Base-by-base conservation (phyloP, 2,888 invertebrate genomes). In the Cerastoderma edule region DNA sequence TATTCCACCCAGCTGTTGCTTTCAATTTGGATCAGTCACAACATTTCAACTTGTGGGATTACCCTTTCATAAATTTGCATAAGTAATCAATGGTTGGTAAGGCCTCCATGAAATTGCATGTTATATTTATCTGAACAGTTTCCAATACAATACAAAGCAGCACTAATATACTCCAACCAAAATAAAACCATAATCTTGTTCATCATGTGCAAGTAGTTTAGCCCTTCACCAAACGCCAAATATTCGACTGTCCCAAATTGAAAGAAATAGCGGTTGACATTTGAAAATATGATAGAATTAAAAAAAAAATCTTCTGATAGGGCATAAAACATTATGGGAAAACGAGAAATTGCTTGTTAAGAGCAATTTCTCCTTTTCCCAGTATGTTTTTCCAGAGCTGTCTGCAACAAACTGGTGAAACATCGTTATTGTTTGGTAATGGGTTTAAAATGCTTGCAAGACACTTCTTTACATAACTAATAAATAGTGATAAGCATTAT, bases 321-420 rank as follows among this genome's bases (percentile, higher is more conserved):
- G 24, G 2, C 53, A 53, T 22, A 53, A n/a, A 53, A 53, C 53
- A 53, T 22, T 2, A 53, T 53, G 46, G 46, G n/a, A n/a, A n/a
- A n/a, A n/a, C n/a, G n/a, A 4, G 2, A 53, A 53, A 53, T 22
- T 24, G 22, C 53, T 53, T 2, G 53, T 24, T 22, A 53, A 1
- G 1, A 53, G 53, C 53, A 22, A n/a, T 53, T 53, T 53, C 53
- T 53, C 19, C 4, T 22, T 16, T 46, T 46, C n/a, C n/a, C 46
- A 2, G 13, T 27, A 22, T 24, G 53, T 22, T 28, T 22, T 53
- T 27, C 24, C 22, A 28, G 1, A 24, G 22, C 13, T 24, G 22
- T 53, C 3, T 28, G 22, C 2, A 22, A 13, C 8, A 16, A 39
- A 39, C 8, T 39, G 39, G 8, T 39, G 39, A 13, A 8, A 39